A percentile compares a stretch with the other conserved stretches of the same genome.
phyloP scores from a whole-genome alignment of 2,888 invertebrate species.

The Salticus scenicus region DNA sequence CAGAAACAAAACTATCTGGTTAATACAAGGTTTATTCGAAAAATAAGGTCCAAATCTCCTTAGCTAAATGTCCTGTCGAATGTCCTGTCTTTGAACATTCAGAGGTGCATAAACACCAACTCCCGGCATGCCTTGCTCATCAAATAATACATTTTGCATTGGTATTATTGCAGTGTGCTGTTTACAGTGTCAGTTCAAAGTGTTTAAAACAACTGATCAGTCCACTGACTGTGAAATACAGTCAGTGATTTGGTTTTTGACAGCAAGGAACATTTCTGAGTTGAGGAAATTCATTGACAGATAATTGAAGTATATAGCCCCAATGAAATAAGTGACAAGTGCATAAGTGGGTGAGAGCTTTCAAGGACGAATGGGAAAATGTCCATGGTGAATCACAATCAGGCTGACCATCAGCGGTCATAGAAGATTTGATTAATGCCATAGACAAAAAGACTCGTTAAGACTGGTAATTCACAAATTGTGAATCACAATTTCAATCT shows the following conservation, averaged over 20 bases:
- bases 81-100: too few relatives aligned
- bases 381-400: neutral
- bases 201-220: too few relatives aligned
- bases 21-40: neutral
- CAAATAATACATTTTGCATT: neutral
- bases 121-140: neutral
- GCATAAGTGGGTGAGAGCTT: neutral
- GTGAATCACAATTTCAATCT: neutral
- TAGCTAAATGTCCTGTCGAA: too few relatives aligned
- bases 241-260: too few relatives aligned
- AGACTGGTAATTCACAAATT: neutral
- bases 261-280: too few relatives aligned
- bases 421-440: neutral
- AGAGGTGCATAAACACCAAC: neutral
- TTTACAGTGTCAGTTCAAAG: too few relatives aligned
- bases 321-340: too few relatives aligned
- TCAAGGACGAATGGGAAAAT: neutral
- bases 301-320: too few relatives aligned
- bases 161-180: neutral
- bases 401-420: neutral
- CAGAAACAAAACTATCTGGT: neutral
- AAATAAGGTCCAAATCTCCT: too few relatives aligned
- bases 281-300: too few relatives aligned
- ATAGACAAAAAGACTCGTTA: neutral
- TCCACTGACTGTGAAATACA: too few relatives aligned